A percentile compares a stretch with the other conserved stretches of the same genome.
Conservation (phyloP, 2,113 vertebrate genomes). For the Epinephelus cyanopodus region DNA sequence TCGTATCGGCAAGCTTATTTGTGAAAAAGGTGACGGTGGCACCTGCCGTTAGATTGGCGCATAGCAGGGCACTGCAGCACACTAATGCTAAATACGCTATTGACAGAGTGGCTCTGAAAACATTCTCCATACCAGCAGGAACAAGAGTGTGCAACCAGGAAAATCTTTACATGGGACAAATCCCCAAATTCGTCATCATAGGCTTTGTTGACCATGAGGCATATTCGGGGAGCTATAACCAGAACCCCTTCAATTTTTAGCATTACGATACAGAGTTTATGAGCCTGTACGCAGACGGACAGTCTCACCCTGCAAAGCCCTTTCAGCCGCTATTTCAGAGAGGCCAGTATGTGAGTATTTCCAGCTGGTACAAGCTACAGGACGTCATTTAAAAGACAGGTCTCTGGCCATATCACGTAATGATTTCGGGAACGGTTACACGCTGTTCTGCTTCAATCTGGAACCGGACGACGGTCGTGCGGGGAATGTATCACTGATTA, state of each 20-base stretch:
- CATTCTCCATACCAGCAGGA: not conserved
- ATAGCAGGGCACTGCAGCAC: not conserved
- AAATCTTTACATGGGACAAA: not conserved
- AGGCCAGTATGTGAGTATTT: not conserved
- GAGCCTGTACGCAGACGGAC: not conserved
- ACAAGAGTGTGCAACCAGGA: constrained; percentile 10
- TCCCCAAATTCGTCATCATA: not conserved
- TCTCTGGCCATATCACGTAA: not conserved
- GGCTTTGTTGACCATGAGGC: not conserved
- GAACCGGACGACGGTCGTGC: not conserved
- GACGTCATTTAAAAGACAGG: constrained; percentile 5
- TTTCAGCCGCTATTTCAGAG: not conserved
- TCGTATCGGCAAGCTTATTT: not conserved
- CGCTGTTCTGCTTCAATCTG: no score
- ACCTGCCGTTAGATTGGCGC: not conserved
- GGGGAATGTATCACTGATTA: not conserved
- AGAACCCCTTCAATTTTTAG: not conserved
- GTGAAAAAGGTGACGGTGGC: not conserved
- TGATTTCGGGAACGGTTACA: no score
- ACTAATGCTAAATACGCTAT: constrained; percentile 7
- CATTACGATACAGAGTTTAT: constrained; percentile 3
- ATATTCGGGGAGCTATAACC: not conserved
- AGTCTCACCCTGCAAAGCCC: not conserved
- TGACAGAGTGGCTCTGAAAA: constrained; percentile 2
- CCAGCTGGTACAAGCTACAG: not conserved